phyloP scores from a whole-genome alignment of 2,797 vertebrate genomes.

The Spheniscus humboldti region DNA sequence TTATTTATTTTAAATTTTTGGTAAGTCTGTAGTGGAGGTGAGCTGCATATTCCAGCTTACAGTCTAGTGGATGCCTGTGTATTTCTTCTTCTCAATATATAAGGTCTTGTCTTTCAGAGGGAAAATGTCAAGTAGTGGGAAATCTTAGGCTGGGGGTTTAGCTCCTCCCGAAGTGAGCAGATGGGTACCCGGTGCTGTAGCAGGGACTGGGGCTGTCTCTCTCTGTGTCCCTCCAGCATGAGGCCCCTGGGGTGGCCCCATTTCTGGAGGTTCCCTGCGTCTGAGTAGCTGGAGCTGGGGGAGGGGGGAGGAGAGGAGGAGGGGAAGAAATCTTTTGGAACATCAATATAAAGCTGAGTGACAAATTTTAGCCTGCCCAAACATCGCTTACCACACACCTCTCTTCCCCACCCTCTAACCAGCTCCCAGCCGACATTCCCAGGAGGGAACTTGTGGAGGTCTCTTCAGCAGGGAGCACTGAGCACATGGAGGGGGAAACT shows the following conservation, averaged over 20 bases:
- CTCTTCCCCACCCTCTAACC: background rate
- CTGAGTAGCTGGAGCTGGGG: background rate
- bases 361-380: background rate
- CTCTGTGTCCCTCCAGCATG: background rate
- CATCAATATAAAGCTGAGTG: accelerated
- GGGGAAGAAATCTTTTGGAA: background rate
- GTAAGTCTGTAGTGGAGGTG: background rate
- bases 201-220: background rate
- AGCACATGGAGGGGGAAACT: background rate
- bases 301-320: background rate
- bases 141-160: background rate
- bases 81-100: background rate
- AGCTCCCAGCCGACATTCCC: accelerated
- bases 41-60: background rate
- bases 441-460: background rate
- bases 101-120: background rate
- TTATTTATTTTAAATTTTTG: background rate
- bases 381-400: background rate
- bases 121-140: background rate
- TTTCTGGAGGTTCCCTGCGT: background rate
- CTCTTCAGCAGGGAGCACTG: background rate
- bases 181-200: background rate
- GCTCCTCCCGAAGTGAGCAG: background rate
- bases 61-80: background rate
- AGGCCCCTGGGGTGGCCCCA: no score